Conservation (phyloP, 1,140 invertebrate species). For the Dysdera silvatica region DNA sequence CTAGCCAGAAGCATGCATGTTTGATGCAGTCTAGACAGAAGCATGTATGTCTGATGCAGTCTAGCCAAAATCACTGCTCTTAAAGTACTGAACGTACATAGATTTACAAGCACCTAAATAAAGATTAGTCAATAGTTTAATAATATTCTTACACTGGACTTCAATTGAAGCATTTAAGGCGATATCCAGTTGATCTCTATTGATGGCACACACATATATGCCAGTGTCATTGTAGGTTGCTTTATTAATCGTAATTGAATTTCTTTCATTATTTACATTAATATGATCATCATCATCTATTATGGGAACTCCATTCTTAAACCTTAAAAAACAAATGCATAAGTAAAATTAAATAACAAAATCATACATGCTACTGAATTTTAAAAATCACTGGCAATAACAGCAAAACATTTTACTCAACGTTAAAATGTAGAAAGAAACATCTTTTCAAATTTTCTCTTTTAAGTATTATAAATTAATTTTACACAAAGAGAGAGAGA, state of each 20-base stretch:
- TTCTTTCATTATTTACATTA: conserved; percentile 17
- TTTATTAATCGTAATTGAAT: conserved; percentile 12
- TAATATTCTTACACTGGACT: conserved; percentile 27
- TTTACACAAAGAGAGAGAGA: too few relatives aligned
- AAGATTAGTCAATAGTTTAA: too few relatives aligned
- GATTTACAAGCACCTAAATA: too few relatives aligned
- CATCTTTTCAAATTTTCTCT: not conserved
- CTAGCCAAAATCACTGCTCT: too few relatives aligned
- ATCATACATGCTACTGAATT: too few relatives aligned
- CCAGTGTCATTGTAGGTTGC: conserved; percentile 27
- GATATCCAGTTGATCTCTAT: conserved; percentile 9
- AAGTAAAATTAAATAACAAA: not conserved
- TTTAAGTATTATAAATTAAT: too few relatives aligned
- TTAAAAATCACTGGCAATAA: too few relatives aligned
- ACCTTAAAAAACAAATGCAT: conserved; percentile 13
- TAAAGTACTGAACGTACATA: too few relatives aligned
- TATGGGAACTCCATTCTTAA: conserved; percentile 14
- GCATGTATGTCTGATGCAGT: too few relatives aligned
- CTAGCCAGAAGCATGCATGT: too few relatives aligned
- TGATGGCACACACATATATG: conserved; percentile 25
- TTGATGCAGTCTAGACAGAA: too few relatives aligned
- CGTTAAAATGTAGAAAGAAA: not conserved
- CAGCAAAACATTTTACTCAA: too few relatives aligned
- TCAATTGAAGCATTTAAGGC: conserved; percentile 24
- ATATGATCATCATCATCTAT: not conserved